Evolutionary conservation across 1,140 invertebrate genomes (phyloP).

Genomic region (Pseudomyrmex cubaensis): DNA sequence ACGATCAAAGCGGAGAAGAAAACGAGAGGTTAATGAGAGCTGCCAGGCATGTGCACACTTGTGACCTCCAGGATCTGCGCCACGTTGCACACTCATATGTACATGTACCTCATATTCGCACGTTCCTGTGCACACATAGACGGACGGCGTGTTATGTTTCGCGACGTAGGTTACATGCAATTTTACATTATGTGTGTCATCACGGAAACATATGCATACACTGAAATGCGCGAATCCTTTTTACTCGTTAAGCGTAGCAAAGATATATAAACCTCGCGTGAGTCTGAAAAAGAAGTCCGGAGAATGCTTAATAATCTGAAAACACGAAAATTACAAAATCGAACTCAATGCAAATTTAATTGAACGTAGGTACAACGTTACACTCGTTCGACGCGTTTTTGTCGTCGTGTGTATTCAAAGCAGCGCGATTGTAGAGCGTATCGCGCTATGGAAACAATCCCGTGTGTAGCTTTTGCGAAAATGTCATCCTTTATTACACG

Average conservation of each 20-base stretch:
- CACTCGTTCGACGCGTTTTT: neutral
- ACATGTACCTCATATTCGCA: neutral
- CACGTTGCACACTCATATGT: neutral
- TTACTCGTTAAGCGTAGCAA: slow-evolving; percentile 15
- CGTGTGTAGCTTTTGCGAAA: slow-evolving; percentile 1
- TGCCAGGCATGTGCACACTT: slow-evolving; percentile 72
- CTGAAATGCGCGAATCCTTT: slow-evolving; percentile 7
- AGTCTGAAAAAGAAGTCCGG: neutral
- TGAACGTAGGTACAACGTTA: neutral
- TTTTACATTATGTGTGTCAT: slow-evolving; percentile 34
- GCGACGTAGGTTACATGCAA: neutral
- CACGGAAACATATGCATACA: slow-evolving; percentile 13
- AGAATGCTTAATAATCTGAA: neutral
- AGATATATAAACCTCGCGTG: neutral
- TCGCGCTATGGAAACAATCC: neutral
- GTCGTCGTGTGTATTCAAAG: no score
- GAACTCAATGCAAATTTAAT: neutral
- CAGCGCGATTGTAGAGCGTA: no score
- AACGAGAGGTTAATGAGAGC: slow-evolving; percentile 73
- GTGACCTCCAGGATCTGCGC: slow-evolving; percentile 67
- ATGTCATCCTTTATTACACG: no score
- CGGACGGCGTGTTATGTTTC: neutral
- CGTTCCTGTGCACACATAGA: neutral
- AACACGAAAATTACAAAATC: neutral
- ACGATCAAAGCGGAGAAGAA: slow-evolving; percentile 76